Base-by-base conservation (phyloP, 2,888 invertebrate genomes). In the Callyntrura guangdongensis region DNA sequence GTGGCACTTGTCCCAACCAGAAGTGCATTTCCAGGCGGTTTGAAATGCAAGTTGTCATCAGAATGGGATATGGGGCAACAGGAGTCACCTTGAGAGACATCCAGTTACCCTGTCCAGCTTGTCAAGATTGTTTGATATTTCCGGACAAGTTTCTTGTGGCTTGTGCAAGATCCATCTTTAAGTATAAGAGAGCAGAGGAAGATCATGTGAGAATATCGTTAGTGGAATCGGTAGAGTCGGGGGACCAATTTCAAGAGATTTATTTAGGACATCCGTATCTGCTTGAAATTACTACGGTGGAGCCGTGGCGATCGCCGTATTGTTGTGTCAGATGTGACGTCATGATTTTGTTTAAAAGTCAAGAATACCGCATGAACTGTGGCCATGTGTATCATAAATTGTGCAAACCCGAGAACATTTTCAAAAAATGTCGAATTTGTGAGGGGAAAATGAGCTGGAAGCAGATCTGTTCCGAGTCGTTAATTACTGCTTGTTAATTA, bases 311-410 rank as follows among this genome's bases (percentile, higher is more conserved):
- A 3, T 72, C 72, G 4, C 72, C 72, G 1, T 72, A 72, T 17
- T 12, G 8, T 36, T 72, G 45, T n/a, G 45, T 72, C 6, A n/a
- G 20, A 72, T 72, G 72, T 17, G 45, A 45, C n/a, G n/a, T 6
- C 6, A 17, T 0, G 0, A n/a, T 72, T n/a, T 17, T 45, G 8
- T 72, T 72, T 72, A 47, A 72, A 72, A 45, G 4, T 36, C 36
- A n/a, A 72, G 72, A 72, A n/a, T 72, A 72, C n/a, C 14, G 8
- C 6, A 36, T 72, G 47, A 9, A 0, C 17, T 72, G 72, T 72
- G 72, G 45, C 9, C 72, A 72, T 72, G 45, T 72, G 1, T 72
- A 45, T 72, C 72, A 72, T 45, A 64, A 64, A 11, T 72, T 36
- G 72, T 72, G 72, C 20, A 72, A 72, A 45, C 72, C 72, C 0